Evolutionary conservation across 1,140 invertebrate genomes (phyloP), one percentile per base, ranked within the genome.

Genomic region (Brachionus angularis): DNA sequence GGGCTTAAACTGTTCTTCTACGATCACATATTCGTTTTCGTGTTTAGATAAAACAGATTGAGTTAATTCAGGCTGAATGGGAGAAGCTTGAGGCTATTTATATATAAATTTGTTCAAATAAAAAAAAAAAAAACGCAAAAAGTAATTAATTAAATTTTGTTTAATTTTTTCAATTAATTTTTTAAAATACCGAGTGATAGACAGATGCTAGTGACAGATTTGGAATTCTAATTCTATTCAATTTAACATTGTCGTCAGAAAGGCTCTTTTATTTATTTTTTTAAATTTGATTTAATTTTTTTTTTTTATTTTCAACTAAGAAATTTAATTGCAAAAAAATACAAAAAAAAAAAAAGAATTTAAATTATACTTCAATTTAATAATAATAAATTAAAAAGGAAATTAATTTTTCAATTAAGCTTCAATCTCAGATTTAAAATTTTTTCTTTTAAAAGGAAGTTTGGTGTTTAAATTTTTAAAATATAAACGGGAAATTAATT

Each of bases 1-100:
- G 39, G 62, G 62, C 21, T 67, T 67, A 50, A 67, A 67, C 23
- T 50, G 62, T 47, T 67, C 62, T 42, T 67, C 62, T 16, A 46
- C 10, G 33, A 67, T 67, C 21, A 50, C 47, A 42, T 67, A 46
- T 29, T 67, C 62, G 16, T 42, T 50, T 33, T 67, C 62, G 16
- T 27, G 36, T 33, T 50, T 46, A 27, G 62, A 67, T 18, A 67
- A 50, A 10, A 23, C 18, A 12, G 62, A 67, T 27, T 67, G 39
- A 29, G 62, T 67, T 29, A 67, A 42, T 36, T 67, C 62, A 29
- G 62, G 47, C 7, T 67, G 62, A n/a, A 47, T 23, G 5, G 62
- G 33, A 23, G 42, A 31, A 18, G 16, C 27, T 36, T 47, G 47
- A 33, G 62, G 62, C 62, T 67, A 16, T 42, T 42, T 42, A 42